Base-by-base conservation (phyloP, 1,140 invertebrate genomes). In the Drosophila rufa region DNA sequence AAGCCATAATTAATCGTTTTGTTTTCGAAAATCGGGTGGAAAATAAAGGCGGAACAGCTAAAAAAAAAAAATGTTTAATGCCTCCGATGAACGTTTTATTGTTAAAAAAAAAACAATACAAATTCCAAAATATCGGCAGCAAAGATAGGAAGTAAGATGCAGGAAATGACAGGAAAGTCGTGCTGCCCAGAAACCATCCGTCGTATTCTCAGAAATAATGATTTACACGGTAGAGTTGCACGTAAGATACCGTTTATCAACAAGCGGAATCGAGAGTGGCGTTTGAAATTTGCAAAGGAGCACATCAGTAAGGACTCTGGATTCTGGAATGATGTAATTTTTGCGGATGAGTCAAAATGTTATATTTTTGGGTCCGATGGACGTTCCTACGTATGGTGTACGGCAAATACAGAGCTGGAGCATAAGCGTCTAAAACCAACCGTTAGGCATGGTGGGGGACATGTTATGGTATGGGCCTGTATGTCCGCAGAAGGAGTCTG, bases 281-380 rank as follows among this genome's bases (percentile, higher is more conserved):
- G 17, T 15, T 42, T 45, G 7, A 58, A 46, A 9, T 46, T 17
- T 30, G 22, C 40, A 4, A 58, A 58, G 42, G 40, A 46, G 22
- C 42, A 30, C 33, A 36, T 36, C 33, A 47, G 27, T 8, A 38
- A 12, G 9, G 15, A 55, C 17, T 5, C n/a, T 5, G 33, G 12
- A 38, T 56, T 42, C 56, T 58, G 40, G 40, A 50, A 50, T 12
- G 38, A 58, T 27, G 59, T 25, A 15, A 50, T 62, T 50, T 62
- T 50, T 15, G 36, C 47, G 3, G 47, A 51, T 64, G 60, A 64
- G 15, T 64, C 38, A 2, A 64, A 64, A 53, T 64, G 30, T 43
- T 53, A 64, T 8, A 64, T 51, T 17, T 64, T 33, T 53, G 48
- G 36, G 8, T 53, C 47, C 15, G 60, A 64, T 45, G 47, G 27